Evolutionary conservation across 1,140 invertebrate genomes (phyloP).

Genomic region (Achatina immaculata): DNA sequence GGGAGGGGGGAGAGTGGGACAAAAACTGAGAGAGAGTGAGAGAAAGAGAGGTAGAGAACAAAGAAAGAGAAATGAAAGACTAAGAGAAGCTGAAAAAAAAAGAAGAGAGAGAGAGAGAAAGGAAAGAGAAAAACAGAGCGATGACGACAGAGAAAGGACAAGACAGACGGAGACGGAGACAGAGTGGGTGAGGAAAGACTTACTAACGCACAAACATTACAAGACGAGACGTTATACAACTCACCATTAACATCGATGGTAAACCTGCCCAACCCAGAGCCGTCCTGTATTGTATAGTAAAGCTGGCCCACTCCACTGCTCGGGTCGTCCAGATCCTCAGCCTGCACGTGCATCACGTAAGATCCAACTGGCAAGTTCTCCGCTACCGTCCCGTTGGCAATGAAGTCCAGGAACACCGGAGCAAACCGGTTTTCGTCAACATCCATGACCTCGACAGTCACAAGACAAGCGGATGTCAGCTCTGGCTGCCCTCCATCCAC

Average conservation of each 20-base stretch:
- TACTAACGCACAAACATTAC: neutral
- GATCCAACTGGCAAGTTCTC: slow-evolving; percentile 79
- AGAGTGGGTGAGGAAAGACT: neutral
- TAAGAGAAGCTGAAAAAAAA: slow-evolving; percentile 4
- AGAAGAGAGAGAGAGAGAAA: slow-evolving; percentile 1
- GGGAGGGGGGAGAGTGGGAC: slow-evolving; percentile 6
- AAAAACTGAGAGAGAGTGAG: slow-evolving; percentile 16
- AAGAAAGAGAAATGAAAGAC: neutral
- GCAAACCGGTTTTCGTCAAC: slow-evolving; percentile 91
- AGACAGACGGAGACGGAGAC: slow-evolving; percentile 25
- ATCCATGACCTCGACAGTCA: slow-evolving; percentile 87
- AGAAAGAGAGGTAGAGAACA: neutral
- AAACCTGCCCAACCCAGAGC: slow-evolving; percentile 91
- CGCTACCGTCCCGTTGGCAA: slow-evolving; percentile 75
- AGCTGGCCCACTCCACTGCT: slow-evolving; percentile 75
- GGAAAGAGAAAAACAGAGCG: slow-evolving; percentile 32
- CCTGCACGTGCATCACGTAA: slow-evolving; percentile 82
- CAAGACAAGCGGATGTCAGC: slow-evolving; percentile 64
- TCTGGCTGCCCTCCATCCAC: slow-evolving; percentile 77
- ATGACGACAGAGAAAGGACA: slow-evolving; percentile 21
- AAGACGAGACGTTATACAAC: slow-evolving; percentile 47
- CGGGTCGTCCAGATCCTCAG: slow-evolving; percentile 78
- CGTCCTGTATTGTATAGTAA: slow-evolving; percentile 88
- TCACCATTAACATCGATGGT: slow-evolving; percentile 90
- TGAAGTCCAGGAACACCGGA: slow-evolving; percentile 84